Percentiles rank a stretch among this genome's conserved stretches.
Evolutionary conservation across 2,113 vertebrate genomes (phyloP).

Genomic region (Dascyllus trimaculatus): DNA sequence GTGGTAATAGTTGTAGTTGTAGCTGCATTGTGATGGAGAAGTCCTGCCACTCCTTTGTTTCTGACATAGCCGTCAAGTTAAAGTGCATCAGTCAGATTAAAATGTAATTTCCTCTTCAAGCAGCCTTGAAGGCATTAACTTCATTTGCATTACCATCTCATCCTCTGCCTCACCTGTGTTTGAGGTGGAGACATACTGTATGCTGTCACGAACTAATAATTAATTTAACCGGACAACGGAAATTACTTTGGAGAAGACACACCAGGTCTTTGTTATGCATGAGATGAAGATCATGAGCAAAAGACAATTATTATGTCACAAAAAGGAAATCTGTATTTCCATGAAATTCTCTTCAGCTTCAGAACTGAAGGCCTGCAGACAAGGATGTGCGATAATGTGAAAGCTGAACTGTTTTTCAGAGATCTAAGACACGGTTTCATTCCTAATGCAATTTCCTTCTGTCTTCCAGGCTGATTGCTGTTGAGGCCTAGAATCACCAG

Average conservation of each 20-base stretch:
- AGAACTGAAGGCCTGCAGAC: too few species aligned
- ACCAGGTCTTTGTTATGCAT: constrained; percentile 47
- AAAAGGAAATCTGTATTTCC: too few species aligned
- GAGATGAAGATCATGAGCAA: constrained; percentile 21
- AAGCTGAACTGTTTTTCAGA: too few species aligned
- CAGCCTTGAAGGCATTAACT: constrained; percentile 45
- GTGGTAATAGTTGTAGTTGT: too few species aligned
- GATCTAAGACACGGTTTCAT: too few species aligned
- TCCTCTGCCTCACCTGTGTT: constrained; percentile 17
- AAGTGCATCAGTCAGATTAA: constrained; percentile 32
- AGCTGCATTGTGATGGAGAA: too few species aligned
- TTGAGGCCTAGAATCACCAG: too few species aligned
- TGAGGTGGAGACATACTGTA: constrained; percentile 37
- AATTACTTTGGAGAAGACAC: constrained; percentile 43
- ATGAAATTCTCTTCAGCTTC: too few species aligned
- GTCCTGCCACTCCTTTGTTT: constrained; percentile 13
- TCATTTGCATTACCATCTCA: constrained; percentile 38
- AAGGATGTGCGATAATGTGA: too few species aligned
- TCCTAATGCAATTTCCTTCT: too few species aligned
- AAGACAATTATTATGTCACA: constrained; percentile 17
- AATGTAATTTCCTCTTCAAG: constrained; percentile 54
- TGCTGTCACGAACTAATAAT: constrained; percentile 32
- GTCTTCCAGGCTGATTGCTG: too few species aligned
- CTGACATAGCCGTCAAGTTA: background rate
- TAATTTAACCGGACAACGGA: constrained; percentile 47